phyloP scores from a whole-genome alignment of 1,140 invertebrate species.

The Pseudomyrmex concolor region DNA sequence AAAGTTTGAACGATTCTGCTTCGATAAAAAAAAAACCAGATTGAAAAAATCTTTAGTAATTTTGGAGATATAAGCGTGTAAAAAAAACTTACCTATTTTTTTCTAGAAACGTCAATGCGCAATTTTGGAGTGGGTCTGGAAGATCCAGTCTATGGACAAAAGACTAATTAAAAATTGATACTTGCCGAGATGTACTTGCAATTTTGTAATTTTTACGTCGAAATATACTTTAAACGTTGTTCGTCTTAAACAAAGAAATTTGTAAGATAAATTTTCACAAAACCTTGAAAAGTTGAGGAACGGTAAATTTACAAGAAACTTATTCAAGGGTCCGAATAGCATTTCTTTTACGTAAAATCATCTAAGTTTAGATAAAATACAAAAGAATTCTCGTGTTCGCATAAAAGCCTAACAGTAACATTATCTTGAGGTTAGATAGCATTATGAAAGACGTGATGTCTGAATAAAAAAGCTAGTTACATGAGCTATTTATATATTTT shows the following conservation, averaged over 20 bases:
- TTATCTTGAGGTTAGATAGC: conserved; percentile 82
- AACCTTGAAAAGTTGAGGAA: neutral
- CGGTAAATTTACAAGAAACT: conserved; percentile 55
- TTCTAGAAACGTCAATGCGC: no score
- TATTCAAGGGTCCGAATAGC: conserved; percentile 27
- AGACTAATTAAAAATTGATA: neutral
- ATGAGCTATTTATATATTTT: conserved; percentile 64
- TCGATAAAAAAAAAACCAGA: no score
- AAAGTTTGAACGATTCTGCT: no score
- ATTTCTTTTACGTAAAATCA: conserved; percentile 51
- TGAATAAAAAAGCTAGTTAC: conserved; percentile 65
- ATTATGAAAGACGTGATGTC: conserved; percentile 74
- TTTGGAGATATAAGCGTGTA: no score
- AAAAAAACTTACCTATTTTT: no score
- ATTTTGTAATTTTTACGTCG: no score
- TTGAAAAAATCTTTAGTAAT: no score
- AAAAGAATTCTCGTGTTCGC: conserved; percentile 76
- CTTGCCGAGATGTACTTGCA: neutral
- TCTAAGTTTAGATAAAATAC: conserved; percentile 82
- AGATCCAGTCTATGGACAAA: no score
- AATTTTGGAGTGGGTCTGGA: no score
- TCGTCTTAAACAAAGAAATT: no score
- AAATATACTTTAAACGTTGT: no score
- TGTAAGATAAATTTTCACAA: no score
- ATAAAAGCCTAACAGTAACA: conserved; percentile 72